Evolutionary conservation across 2,113 vertebrate genomes (phyloP).

Genomic region (Garra rufa): DNA sequence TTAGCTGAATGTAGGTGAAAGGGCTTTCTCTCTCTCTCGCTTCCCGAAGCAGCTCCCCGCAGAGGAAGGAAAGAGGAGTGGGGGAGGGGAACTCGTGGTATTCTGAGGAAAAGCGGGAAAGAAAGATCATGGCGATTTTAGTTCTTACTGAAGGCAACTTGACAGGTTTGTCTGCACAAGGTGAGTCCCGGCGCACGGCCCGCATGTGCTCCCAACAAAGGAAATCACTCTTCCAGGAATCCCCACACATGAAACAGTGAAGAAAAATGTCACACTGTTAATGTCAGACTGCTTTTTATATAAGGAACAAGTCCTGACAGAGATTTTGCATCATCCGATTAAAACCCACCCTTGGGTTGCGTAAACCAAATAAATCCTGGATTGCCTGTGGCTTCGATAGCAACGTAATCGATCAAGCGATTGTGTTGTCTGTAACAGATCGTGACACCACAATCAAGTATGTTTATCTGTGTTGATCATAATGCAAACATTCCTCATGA

Average conservation of each 20-base stretch:
- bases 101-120: constrained; percentile 27
- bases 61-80: constrained; percentile 27
- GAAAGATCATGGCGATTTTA: constrained; percentile 47
- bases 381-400: background rate
- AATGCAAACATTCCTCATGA: background rate
- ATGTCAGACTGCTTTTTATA: background rate
- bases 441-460: background rate
- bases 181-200: constrained; percentile 22
- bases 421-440: constrained; percentile 6
- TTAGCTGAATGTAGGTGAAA: constrained; percentile 62
- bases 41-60: constrained; percentile 43
- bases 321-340: background rate
- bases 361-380: background rate
- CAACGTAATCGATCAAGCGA: background rate
- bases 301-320: background rate
- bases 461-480: constrained; percentile 20
- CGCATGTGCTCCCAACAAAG: constrained; percentile 4
- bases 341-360: background rate
- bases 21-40: constrained; percentile 42
- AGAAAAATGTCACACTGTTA: background rate
- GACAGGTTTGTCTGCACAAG: constrained; percentile 45
- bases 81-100: constrained; percentile 45
- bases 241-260: constrained; percentile 32
- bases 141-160: constrained; percentile 43
- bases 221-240: constrained; percentile 41